Base-by-base conservation (phyloP, 2,888 invertebrate genomes). In the Chorisops tibialis region DNA sequence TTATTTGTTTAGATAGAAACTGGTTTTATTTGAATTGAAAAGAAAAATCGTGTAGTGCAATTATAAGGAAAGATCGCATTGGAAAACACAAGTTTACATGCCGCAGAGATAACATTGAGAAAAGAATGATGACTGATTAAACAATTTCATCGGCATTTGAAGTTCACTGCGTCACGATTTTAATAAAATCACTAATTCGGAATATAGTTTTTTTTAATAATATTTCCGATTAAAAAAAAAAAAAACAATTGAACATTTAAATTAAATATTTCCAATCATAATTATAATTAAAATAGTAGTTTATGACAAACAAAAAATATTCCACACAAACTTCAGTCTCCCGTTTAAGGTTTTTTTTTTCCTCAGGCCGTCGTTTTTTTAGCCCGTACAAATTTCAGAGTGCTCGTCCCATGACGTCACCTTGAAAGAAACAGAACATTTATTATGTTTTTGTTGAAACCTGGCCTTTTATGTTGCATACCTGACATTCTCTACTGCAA, bases 401-500 rank as follows among this genome's bases (percentile, higher is more conserved):
- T 91, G 91, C 62, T 90, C 90, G 74, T 92, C 91, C 93, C 93
- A 93, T 39, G 91, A 90, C 39, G 87, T 83, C 45, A 91, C 88
- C 92, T 93, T 79, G 0, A 82, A 81, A 61, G 14, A 58, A 50
- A 37, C 9, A 1, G 30, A 30, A 30, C 7, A 7, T 30, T 30
- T 9, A 30, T 30, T 30, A 5, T 7, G 5, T 2, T 30, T 30
- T 30, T 5, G 7, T 30, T 30, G 59, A 59, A 19, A 19, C 21
- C 12, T n/a, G n/a, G n/a, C n/a, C n/a, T n/a, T 38, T 21, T 5
- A 30, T 19, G 1, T 9, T 21, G 67, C 74, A 73, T 78, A 94
- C 94, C 88, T 95, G 95, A 76, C 95, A 96, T 67, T 91, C 89
- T 60, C 92, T 83, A 73, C 92, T 93, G 82, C 95, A 96, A 78